These are phyloP conservation scores for Hemaris fuciformis DNA, from an alignment of 2,888 invertebrate species.

Conservation along the genomic window DNA sequence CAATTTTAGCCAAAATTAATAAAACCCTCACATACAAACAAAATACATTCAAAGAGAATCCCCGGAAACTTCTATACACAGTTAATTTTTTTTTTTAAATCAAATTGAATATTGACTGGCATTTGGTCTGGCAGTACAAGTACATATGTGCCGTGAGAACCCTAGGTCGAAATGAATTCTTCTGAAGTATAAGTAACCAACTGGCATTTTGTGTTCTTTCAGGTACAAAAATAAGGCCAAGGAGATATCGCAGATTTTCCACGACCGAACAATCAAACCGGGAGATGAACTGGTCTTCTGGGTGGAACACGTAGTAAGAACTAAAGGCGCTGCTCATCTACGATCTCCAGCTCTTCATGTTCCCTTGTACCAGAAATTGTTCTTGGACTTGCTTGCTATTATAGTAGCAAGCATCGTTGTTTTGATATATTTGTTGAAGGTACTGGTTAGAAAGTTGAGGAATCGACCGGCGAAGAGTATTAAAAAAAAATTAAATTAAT, in stretches of 20 bases:
- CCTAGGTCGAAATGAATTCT: no score
- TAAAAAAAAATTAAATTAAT: background rate
- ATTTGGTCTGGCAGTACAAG: no score
- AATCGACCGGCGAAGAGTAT: background rate
- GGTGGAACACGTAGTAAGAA: constrained; percentile 84
- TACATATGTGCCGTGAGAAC: no score
- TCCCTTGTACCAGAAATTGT: constrained; percentile 56
- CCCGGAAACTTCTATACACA: no score
- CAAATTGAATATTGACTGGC: no score
- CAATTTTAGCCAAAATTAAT: no score
- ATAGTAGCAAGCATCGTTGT: background rate
- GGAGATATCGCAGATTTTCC: constrained; percentile 47
- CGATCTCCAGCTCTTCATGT: constrained; percentile 46
- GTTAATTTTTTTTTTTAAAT: no score
- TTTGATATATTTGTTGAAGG: background rate
- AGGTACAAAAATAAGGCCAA: constrained; percentile 47
- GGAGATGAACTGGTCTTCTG: constrained; percentile 83
- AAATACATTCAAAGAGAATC: no score
- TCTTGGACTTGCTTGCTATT: constrained; percentile 35
- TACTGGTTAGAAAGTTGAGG: background rate
- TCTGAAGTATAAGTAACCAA: no score
- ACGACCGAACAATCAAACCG: constrained; percentile 75
- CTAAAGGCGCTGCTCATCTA: constrained; percentile 78
- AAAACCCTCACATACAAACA: no score
- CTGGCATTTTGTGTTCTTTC: background rate